These are phyloP conservation scores for Daboia siamensis DNA, from an alignment of 2,113 vertebrate genomes.

Conservation along the genomic window DNA sequence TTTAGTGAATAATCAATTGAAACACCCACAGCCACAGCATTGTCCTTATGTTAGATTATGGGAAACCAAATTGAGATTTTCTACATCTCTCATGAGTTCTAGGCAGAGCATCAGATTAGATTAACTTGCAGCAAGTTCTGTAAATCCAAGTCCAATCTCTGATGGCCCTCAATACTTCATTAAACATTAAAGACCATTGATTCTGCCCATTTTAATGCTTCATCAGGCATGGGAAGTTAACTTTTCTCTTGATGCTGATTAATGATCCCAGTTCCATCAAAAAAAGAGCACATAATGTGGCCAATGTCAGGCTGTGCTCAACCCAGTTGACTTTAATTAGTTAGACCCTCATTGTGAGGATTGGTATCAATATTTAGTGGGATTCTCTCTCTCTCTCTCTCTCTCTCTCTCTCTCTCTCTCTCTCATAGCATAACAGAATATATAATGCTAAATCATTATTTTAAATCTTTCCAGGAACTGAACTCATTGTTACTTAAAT, in stretches of 20 bases:
- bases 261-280: neutral
- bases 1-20: neutral
- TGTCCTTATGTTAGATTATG: neutral
- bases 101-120: neutral
- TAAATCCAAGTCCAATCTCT: neutral
- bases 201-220: neutral
- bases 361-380: too few species aligned
- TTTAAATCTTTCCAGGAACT: neutral
- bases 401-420: neutral
- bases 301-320: neutral
- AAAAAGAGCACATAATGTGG: neutral
- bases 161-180: neutral
- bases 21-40: neutral
- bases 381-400: too few species aligned
- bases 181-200: neutral
- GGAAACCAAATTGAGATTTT: neutral
- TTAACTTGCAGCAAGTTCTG: neutral
- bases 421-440: neutral
- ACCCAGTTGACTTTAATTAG: neutral
- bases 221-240: neutral
- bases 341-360: neutral
- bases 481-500: neutral
- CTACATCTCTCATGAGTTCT: neutral
- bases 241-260: neutral
- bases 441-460: neutral